Evolutionary conservation across 2,888 invertebrate genomes (phyloP), one percentile per base, ranked within the genome.

Genomic region (Dione vanillae): DNA sequence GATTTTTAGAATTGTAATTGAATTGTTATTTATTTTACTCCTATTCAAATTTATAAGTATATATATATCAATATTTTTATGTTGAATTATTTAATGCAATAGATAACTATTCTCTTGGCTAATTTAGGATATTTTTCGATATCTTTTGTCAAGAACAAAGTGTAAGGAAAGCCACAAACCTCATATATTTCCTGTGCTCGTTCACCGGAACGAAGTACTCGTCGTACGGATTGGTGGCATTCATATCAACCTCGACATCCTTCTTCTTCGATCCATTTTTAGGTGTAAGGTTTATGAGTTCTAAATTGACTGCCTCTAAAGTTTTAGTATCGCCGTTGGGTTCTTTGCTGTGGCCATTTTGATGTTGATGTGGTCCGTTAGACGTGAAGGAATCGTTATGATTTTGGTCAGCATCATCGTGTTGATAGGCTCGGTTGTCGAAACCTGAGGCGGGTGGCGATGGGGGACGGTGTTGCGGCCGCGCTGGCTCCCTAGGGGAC

Each of bases 121-220:
- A n/a, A n/a, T n/a, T n/a, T n/a, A n/a, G n/a, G 59, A 47, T 64
- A 64, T 27, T 35, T 61, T 64, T 37, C 27, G 19, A 47, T 11
- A 61, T 61, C 59, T 27, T 51, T 59, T 35, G 19, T 20, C n/a
- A 64, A 54, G 45, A 45, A 40, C 27, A 2, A 49, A 41, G 40
- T 49, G 11, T 35, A 67, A 51, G 59, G 59, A 52, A 68, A 67
- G 47, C 40, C 52, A 75, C 78, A 67, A 67, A 97, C 97, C 97
- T 96, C 94, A 97, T 96, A 85, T 96, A 97, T 91, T 97, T 97
- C 84, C 96, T 95, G 87, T 97, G 97, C 83, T 97, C 96, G 84
- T 97, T 97, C 75, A 97, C 97, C 41, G 97, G 96, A 74, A 97
- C 96, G 85, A 97, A 97, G 88, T 97, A 97, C 81, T 97, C 97